Conservation (phyloP, 2,113 vertebrate species). For the Eclectus roratus region DNA sequence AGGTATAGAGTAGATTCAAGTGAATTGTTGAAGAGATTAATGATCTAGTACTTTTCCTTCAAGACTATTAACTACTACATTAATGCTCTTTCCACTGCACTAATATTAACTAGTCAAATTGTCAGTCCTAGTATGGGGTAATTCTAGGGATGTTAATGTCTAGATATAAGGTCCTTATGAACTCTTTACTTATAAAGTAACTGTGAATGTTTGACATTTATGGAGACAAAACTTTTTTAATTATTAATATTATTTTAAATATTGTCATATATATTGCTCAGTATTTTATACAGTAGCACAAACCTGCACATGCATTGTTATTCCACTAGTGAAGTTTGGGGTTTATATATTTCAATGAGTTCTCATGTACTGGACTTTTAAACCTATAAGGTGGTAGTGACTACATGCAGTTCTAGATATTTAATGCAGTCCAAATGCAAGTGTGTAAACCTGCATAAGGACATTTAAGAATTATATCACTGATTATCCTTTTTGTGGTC, state of each 20-base stretch:
- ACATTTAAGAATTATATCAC: not conserved
- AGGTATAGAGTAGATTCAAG: not conserved
- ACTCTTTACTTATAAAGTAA: not conserved
- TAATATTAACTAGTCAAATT: not conserved
- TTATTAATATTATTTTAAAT: not conserved
- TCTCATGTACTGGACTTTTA: not conserved
- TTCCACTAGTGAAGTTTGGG: not conserved
- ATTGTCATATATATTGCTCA: not conserved
- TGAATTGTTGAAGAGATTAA: not conserved
- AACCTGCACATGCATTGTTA: accelerated
- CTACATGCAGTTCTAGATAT: not conserved
- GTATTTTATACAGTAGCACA: not conserved
- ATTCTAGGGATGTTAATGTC: not conserved
- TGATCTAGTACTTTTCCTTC: not conserved
- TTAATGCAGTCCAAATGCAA: not conserved
- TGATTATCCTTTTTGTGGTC: not conserved
- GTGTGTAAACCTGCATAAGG: not conserved
- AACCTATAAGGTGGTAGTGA: not conserved
- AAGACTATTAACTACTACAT: not conserved
- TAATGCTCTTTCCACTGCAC: not conserved
- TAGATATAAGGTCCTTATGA: not conserved
- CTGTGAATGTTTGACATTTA: not conserved
- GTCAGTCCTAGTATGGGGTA: not conserved
- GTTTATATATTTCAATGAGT: not conserved
- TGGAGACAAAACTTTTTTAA: not conserved